These are phyloP conservation scores for Bos indicus DNA, from an alignment of 2,113 vertebrate species.

Conservation along the genomic window DNA sequence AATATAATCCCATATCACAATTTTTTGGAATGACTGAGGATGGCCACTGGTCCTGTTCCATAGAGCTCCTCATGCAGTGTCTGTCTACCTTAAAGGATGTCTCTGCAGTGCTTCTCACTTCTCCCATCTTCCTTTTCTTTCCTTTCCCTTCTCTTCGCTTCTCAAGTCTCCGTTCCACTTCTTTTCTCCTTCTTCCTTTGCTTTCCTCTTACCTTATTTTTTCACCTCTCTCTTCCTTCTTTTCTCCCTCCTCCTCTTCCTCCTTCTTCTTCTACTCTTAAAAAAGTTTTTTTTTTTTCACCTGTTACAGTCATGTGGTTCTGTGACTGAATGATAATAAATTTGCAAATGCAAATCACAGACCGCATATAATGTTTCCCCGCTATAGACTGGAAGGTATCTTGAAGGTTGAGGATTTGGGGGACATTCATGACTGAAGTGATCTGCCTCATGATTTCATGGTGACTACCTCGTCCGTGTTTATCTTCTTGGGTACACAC, in stretches of 20 bases:
- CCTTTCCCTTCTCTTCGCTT: not conserved
- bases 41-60: not conserved
- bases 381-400: not conserved
- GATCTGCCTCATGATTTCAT: not conserved
- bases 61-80: rapidly evolving
- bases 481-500: not conserved
- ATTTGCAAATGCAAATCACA: not conserved
- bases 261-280: not conserved
- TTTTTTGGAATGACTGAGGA: not conserved
- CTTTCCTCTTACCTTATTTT: not conserved
- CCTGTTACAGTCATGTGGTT: not conserved
- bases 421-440: not conserved
- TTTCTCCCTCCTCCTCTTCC: not conserved
- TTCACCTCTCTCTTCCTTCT: not conserved
- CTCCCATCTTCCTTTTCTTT: too few relatives aligned
- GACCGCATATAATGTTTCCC: not conserved
- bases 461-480: not conserved
- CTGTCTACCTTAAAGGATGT: not conserved
- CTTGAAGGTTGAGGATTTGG: not conserved
- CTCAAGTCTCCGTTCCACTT: not conserved
- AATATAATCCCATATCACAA: not conserved
- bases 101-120: not conserved
- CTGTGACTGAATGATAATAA: not conserved
- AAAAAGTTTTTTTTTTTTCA: not conserved
- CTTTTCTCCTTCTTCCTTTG: not conserved